These are phyloP conservation scores for Propithecus perrieri DNA, from an alignment of 2,797 vertebrate genomes.

Conservation along the genomic window DNA sequence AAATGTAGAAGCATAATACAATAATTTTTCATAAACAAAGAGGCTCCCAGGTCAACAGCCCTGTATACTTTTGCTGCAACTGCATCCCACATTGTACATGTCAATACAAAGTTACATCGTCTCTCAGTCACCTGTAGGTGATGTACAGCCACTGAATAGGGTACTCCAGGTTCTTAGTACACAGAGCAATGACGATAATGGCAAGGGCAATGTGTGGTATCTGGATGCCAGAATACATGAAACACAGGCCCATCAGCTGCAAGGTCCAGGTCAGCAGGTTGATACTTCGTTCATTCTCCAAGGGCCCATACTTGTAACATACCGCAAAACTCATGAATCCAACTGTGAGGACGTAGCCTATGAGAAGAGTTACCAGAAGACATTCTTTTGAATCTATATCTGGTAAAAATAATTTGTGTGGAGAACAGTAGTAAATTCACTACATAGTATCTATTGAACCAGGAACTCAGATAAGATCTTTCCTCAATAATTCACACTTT, in stretches of 20 bases:
- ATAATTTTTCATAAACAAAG: conserved; percentile 29
- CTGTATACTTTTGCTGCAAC: neutral
- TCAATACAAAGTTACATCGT: neutral
- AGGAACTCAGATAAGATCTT: conserved; percentile 10
- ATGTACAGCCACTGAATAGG: conserved; percentile 86
- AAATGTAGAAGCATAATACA: conserved; percentile 13
- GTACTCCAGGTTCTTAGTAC: conserved; percentile 93
- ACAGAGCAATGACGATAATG: conserved; percentile 88
- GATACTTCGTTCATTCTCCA: conserved; percentile 93
- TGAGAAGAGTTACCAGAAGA: conserved; percentile 23
- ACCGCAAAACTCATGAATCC: conserved; percentile 95
- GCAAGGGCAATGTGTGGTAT: conserved; percentile 91
- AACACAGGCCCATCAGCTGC: conserved; percentile 93
- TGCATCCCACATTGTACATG: neutral
- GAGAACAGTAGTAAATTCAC: neutral
- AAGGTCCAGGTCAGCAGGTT: conserved; percentile 96
- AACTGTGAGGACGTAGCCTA: conserved; percentile 91
- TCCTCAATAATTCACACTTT: neutral
- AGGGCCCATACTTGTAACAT: conserved; percentile 95
- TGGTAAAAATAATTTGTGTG: neutral
- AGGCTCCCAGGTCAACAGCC: neutral
- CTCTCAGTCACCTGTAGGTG: conserved; percentile 83
- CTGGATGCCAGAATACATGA: conserved; percentile 93
- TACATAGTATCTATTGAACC: neutral
- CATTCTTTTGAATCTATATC: conserved; percentile 36